phyloP scores from a whole-genome alignment of 2,113 vertebrate genomes.

The Phasianus colchicus region DNA sequence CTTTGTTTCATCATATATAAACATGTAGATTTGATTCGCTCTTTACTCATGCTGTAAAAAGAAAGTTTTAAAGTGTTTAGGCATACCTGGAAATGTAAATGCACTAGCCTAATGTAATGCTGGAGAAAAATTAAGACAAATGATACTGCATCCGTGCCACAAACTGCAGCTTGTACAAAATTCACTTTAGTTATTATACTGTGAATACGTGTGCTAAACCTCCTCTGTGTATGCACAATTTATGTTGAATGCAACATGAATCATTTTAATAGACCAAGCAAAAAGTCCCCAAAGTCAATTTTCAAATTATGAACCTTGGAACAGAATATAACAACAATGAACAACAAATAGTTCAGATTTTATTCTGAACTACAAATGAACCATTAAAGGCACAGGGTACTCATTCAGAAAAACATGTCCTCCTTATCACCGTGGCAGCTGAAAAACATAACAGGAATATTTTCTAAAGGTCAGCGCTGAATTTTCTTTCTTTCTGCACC shows the following conservation, averaged over 20 bases:
- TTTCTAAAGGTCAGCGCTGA: conserved; percentile 16
- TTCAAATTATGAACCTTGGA: conserved; percentile 91
- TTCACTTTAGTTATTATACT: conserved; percentile 87
- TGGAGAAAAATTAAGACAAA: conserved; percentile 87
- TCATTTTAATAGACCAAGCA: conserved; percentile 95
- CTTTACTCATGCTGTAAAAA: conserved; percentile 83
- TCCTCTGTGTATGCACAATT: conserved; percentile 96
- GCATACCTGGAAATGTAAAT: conserved; percentile 86
- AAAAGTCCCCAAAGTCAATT: conserved; percentile 90
- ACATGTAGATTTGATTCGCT: conserved; percentile 94
- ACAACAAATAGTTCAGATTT: conserved; percentile 82
- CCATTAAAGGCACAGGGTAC: conserved; percentile 73
- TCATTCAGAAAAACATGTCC: conserved; percentile 52
- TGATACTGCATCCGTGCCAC: conserved; percentile 85
- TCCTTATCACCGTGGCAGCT: neutral
- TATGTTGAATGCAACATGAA: conserved; percentile 94
- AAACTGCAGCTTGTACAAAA: conserved; percentile 84
- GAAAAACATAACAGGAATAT: neutral
- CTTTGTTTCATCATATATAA: conserved; percentile 92
- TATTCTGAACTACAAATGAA: conserved; percentile 82
- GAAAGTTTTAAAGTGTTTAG: conserved; percentile 85
- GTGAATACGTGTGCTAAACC: conserved; percentile 83
- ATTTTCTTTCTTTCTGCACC: neutral
- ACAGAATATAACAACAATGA: conserved; percentile 83
- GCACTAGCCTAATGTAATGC: conserved; percentile 83